A percentile compares a stretch with the other conserved stretches of the same genome.
Conservation (phyloP, 1,140 invertebrate genomes). For the Mylabris phalerata region DNA sequence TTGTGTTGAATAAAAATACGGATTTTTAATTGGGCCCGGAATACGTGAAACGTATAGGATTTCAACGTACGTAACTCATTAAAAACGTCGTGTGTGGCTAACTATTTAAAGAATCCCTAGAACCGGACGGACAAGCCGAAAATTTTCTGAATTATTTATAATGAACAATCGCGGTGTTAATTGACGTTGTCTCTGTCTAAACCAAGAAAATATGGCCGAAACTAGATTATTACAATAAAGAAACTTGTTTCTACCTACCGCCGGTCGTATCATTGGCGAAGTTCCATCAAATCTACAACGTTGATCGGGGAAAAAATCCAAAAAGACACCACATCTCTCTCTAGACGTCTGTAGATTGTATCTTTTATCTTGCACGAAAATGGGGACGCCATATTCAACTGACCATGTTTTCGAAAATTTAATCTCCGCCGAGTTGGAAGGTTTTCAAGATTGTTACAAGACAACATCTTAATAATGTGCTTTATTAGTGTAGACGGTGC, state of each 20-base stretch:
- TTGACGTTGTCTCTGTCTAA: too few species aligned
- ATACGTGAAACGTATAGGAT: background rate
- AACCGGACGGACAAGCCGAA: too few species aligned
- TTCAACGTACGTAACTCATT: slow-evolving; percentile 1
- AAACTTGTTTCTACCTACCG: slow-evolving; percentile 27
- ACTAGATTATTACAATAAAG: slow-evolving; percentile 4
- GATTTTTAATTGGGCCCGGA: too few species aligned
- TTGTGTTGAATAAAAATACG: background rate
- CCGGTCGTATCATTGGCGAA: slow-evolving; percentile 21
- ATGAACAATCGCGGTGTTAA: too few species aligned
- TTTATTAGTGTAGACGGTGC: slow-evolving; percentile 9
- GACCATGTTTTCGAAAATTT: slow-evolving; percentile 26
- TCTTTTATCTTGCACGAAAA: slow-evolving; percentile 10
- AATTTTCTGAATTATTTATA: too few species aligned
- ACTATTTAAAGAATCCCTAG: background rate
- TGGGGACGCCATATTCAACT: slow-evolving; percentile 22
- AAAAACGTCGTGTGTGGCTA: slow-evolving; percentile 13
- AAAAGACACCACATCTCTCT: background rate
- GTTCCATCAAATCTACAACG: background rate
- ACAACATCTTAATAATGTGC: slow-evolving; percentile 25
- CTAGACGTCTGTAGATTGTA: slow-evolving; percentile 5
- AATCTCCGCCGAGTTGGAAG: slow-evolving; percentile 25
- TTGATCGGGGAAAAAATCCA: too few species aligned
- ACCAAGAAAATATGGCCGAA: too few species aligned
- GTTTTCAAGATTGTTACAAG: slow-evolving; percentile 20